These are phyloP conservation scores for Aleiodes leptofemur DNA, from an alignment of 2,888 invertebrate species.

Conservation along the genomic window DNA sequence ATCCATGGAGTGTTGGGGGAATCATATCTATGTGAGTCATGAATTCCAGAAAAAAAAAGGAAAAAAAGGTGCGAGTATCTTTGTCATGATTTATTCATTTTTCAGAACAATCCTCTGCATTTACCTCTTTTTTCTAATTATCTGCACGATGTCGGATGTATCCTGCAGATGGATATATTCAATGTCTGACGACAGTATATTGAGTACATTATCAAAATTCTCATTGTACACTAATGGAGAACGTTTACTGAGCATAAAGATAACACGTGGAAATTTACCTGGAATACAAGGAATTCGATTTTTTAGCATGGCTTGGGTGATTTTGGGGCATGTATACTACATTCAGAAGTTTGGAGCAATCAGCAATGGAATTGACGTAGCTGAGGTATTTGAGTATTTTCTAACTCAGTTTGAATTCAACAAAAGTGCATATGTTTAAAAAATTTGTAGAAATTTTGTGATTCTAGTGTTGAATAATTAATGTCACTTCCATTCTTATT, in stretches of 20 bases:
- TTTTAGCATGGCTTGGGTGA: constrained; percentile 76
- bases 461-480: no score
- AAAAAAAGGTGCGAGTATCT: no score
- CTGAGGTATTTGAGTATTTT: neutral
- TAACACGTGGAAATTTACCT: constrained; percentile 64
- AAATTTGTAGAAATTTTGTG: no score
- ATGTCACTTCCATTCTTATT: no score
- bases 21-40: constrained; percentile 43
- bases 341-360: constrained; percentile 59
- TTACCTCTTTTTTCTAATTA: constrained; percentile 49
- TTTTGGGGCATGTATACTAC: constrained; percentile 75
- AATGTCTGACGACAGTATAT: neutral
- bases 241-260: constrained; percentile 2
- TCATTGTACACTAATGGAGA: constrained; percentile 21
- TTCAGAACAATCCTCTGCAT: no score
- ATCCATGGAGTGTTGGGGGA: constrained; percentile 53
- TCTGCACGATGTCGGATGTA: constrained; percentile 60
- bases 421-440: no score
- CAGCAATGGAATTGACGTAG: constrained; percentile 67
- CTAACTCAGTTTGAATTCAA: no score
- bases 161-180: neutral
- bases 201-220: neutral
- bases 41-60: no score
- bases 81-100: no score
- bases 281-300: constrained; percentile 77